Evolutionary conservation across 2,113 vertebrate species (phyloP).

Genomic region (Panurus biarmicus): DNA sequence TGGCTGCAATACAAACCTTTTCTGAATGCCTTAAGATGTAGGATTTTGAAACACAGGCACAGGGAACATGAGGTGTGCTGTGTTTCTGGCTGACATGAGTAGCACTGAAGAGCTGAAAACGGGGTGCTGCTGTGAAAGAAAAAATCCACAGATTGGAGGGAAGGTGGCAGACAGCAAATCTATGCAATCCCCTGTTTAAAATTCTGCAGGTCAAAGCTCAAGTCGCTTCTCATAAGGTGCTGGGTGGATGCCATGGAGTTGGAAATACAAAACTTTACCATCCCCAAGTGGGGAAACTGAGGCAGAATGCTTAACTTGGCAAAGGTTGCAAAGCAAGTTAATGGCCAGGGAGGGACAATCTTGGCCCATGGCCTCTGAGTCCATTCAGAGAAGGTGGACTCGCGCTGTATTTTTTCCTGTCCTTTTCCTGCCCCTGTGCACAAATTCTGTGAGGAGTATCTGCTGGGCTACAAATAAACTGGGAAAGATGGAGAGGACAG

Average conservation of each 20-base stretch:
- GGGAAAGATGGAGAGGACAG: not conserved
- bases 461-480: not conserved
- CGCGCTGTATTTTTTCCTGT: not conserved
- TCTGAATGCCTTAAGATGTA: not conserved
- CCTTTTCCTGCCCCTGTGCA: rapidly evolving
- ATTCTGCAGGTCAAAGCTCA: not conserved
- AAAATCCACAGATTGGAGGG: not conserved
- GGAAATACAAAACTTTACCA: not conserved
- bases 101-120: not conserved
- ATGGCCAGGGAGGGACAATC: not conserved
- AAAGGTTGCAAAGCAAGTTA: not conserved
- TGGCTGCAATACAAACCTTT: not conserved
- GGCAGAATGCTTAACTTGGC: not conserved
- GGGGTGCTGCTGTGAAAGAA: not conserved
- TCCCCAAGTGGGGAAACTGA: not conserved
- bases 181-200: rapidly evolving
- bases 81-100: not conserved
- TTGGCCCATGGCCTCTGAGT: not conserved
- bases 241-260: not conserved
- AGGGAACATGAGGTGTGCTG: not conserved
- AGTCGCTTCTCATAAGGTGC: not conserved
- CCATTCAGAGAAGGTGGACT: not conserved
- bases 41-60: not conserved
- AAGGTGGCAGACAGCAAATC: not conserved
- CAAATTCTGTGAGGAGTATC: not conserved